A percentile compares a stretch with the other conserved stretches of the same genome.
phyloP scores from a whole-genome alignment of 2,113 vertebrate species.

The Rhinoderma darwinii region DNA sequence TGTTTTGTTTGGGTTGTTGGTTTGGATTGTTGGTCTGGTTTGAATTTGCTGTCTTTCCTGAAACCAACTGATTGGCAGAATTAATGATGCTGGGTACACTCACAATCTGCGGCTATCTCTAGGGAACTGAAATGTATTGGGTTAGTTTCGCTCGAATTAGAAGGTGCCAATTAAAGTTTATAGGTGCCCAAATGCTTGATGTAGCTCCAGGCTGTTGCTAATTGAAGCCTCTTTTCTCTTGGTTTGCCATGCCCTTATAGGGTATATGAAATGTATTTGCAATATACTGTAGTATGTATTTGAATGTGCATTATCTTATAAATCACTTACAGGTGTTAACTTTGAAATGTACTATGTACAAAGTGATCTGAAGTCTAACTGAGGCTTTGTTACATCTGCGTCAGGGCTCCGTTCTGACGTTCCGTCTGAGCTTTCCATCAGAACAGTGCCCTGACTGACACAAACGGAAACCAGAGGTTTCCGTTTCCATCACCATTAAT shows the following conservation, averaged over 20 bases:
- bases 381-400: too few relatives aligned
- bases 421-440: too few relatives aligned
- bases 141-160: background rate
- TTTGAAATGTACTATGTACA: too few relatives aligned
- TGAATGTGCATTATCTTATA: background rate
- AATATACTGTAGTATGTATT: background rate
- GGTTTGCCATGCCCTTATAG: background rate
- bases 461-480: too few relatives aligned
- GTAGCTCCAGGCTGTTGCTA: background rate
- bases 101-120: background rate
- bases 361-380: too few relatives aligned
- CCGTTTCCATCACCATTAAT: too few relatives aligned
- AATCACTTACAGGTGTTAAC: background rate
- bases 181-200: background rate
- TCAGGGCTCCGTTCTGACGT: too few relatives aligned
- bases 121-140: background rate
- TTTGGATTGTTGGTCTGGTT: background rate
- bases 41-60: too few relatives aligned
- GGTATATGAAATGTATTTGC: background rate
- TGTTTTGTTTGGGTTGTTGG: too few relatives aligned
- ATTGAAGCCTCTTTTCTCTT: background rate
- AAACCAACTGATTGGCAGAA: background rate
- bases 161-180: too few relatives aligned
- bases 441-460: too few relatives aligned
- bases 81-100: background rate